These are phyloP conservation scores for Phortica okadai DNA, from an alignment of 2,888 invertebrate species.

Conservation along the genomic window DNA sequence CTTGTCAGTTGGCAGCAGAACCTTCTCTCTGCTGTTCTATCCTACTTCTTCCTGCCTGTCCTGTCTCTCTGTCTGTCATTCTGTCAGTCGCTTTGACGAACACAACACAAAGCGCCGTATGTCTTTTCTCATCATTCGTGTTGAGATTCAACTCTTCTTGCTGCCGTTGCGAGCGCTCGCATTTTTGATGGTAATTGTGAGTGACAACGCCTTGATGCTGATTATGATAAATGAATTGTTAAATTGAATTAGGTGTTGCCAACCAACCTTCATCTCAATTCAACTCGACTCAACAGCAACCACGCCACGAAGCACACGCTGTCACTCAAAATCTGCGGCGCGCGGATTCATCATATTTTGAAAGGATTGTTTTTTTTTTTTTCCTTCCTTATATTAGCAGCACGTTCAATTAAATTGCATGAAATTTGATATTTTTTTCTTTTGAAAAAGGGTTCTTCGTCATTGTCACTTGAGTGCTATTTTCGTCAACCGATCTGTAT, in stretches of 20 bases:
- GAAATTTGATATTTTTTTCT: constrained; percentile 69
- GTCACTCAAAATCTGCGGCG: constrained; percentile 18
- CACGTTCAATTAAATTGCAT: constrained; percentile 69
- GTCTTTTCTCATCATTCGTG: constrained; percentile 23
- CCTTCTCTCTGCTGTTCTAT: not conserved
- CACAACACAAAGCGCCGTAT: constrained; percentile 2
- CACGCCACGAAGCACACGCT: constrained; percentile 1
- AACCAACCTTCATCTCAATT: constrained; percentile 62
- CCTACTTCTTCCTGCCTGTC: not conserved
- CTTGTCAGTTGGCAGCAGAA: not conserved
- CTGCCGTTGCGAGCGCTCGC: not conserved
- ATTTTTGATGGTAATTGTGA: constrained; percentile 66
- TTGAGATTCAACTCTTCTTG: constrained; percentile 18
- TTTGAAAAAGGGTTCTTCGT: constrained; percentile 35
- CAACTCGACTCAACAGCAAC: constrained; percentile 40
- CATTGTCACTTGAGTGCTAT: constrained; percentile 35
- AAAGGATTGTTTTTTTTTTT: constrained; percentile 14
- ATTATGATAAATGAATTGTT: constrained; percentile 73
- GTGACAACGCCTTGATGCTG: constrained; percentile 70
- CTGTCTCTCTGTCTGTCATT: not conserved
- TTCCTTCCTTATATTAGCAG: constrained; percentile 38
- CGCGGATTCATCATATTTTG: constrained; percentile 20
- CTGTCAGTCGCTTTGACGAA: not conserved
- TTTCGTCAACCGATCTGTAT: not conserved
- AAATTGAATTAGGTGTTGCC: constrained; percentile 72